Evolutionary conservation across 1,140 invertebrate genomes (phyloP), one percentile per base, ranked within the genome.

Genomic region (Micrasema minimum): DNA sequence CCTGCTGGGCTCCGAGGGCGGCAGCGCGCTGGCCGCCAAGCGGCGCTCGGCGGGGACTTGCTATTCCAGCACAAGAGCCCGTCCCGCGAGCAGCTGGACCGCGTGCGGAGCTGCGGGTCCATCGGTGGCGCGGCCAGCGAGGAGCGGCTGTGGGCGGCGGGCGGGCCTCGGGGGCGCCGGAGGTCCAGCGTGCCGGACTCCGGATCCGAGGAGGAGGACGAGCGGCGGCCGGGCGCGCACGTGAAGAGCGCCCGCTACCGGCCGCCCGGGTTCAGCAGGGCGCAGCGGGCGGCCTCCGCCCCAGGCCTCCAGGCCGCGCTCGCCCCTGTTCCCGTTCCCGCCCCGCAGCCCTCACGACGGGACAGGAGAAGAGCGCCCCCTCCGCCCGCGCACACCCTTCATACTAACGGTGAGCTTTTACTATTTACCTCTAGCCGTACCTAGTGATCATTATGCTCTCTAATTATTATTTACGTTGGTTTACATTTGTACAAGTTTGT

Each of bases 171-270:
- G 80, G 77, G 78, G 85, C 51, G 80, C 80, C 90, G 65, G 1
- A 79, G 90, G 22, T 89, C 89, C 1, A 90, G 89, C 16, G 90
- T 91, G 0, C 90, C 90, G 0, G 88, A 89, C 43, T 89, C 88
- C n/a, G 88, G 89, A 74, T 87, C 87, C 12, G 90, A 91, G 77
- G 87, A 88, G n/a, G 90, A 90, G 50, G 89, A 89, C 43, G 87
- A 90, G 65, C 88, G 90, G 0, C 35, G 70, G 22, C 69, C 69
- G n/a, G 93, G 93, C 71, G 85, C 85, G 53, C 87, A 87, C 70
- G 92, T 93, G 2, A 94, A 95, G 77, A 95, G 93, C 26, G 94
- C 94, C 3, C 82, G 94, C 2, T 96, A 96, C 78, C 82, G 94
- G 1, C 93, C 94, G 0, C 93, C 93, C 0, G 93, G 94, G 0